Conservation (phyloP, 2,113 vertebrate species). For the Rhadina sibilatrix region DNA sequence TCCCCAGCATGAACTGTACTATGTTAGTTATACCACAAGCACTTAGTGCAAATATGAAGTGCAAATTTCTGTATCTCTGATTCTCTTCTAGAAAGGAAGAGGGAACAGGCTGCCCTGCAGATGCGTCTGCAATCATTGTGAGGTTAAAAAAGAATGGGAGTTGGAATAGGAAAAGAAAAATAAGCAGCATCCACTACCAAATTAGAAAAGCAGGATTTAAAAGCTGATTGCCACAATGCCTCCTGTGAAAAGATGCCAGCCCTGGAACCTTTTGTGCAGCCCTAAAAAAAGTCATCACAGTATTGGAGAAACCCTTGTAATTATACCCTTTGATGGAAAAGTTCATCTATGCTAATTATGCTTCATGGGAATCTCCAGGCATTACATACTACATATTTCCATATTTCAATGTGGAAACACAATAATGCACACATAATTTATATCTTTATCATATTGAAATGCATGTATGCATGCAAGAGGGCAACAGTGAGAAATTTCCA, state of each 20-base stretch:
- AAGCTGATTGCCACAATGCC: not conserved
- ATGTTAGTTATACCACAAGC: not conserved
- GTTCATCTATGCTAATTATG: not conserved
- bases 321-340: not conserved
- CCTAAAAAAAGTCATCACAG: not conserved
- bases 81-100: not conserved
- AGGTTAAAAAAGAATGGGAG: not conserved
- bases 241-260: not conserved
- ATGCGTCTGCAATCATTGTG: not conserved
- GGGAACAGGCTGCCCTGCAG: not conserved
- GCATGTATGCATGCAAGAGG: not conserved
- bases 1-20: not conserved
- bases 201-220: not conserved
- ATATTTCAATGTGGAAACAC: not conserved
- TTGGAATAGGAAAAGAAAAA: not conserved
- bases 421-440: not conserved
- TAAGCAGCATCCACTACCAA: not conserved
- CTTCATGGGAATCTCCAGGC: not conserved
- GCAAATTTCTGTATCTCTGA: not conserved
- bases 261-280: not conserved
- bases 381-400: not conserved
- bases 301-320: not conserved
- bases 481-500: not conserved
- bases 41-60: not conserved
- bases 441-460: not conserved